phyloP scores from a whole-genome alignment of 2,113 vertebrate genomes.

The Nyctereutes procyonoides region DNA sequence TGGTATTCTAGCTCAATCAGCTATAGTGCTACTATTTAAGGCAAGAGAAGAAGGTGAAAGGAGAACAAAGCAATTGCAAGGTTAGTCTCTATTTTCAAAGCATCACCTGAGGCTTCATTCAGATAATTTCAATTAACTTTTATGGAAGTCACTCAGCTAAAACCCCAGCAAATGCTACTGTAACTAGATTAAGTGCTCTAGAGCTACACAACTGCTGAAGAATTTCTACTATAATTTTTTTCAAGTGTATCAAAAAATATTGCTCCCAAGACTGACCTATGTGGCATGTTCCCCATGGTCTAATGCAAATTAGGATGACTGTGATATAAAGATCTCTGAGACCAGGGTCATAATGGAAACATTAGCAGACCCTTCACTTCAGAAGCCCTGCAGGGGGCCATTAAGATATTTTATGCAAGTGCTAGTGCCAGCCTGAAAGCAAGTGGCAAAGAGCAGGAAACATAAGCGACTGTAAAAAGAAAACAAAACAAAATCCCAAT shows the following conservation, averaged over 20 bases:
- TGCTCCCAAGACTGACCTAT: slow-evolving; percentile 74
- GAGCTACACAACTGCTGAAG: slow-evolving; percentile 65
- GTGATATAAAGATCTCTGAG: slow-evolving; percentile 83
- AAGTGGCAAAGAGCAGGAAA: slow-evolving; percentile 74
- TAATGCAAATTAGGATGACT: slow-evolving; percentile 84
- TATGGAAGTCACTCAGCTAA: slow-evolving; percentile 63
- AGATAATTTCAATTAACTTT: slow-evolving; percentile 78
- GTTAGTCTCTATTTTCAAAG: slow-evolving; percentile 59
- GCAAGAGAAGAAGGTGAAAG: slow-evolving; percentile 19
- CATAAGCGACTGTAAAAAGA: slow-evolving; percentile 68
- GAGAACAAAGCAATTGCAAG: slow-evolving; percentile 39
- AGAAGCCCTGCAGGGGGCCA: slow-evolving; percentile 70
- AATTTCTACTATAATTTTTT: slow-evolving; percentile 76
- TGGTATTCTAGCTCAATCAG: slow-evolving; percentile 35
- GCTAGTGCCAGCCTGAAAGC: slow-evolving; percentile 36
- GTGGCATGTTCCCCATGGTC: slow-evolving; percentile 78
- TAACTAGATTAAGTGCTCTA: slow-evolving; percentile 65
- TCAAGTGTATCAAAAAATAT: slow-evolving; percentile 74
- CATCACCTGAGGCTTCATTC: slow-evolving; percentile 48
- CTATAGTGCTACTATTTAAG: background rate
- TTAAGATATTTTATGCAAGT: slow-evolving; percentile 81
- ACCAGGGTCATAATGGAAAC: slow-evolving; percentile 77
- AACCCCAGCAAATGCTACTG: slow-evolving; percentile 65
- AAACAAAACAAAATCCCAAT: slow-evolving; percentile 72
- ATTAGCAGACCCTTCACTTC: slow-evolving; percentile 70